Evolutionary conservation across 2,797 vertebrate genomes (phyloP), one percentile per base, ranked within the genome.

Genomic region (Hyperoplus lanceolatus): DNA sequence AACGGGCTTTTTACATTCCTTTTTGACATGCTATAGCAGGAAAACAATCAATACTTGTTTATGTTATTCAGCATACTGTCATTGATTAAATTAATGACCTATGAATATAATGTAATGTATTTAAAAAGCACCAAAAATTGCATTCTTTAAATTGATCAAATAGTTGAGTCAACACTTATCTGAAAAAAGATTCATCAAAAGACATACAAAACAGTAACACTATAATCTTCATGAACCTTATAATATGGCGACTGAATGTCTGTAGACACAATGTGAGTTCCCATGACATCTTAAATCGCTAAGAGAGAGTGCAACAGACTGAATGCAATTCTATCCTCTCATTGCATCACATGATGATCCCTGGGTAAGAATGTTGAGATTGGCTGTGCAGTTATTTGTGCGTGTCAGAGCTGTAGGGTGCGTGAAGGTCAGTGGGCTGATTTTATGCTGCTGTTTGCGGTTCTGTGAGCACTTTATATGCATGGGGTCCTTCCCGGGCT

Each of bases 391-490:
- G 59, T 29, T 77, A 75, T 75, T 43, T 75, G 74, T 82, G 74
- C 70, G 79, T 78, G 83, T 79, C 57, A 54, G 73, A 74, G 84
- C 80, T 87, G 87, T 89, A 87, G 75, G 77, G 82, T 77, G 73
- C 63, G 87, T 93, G 90, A 93, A 91, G 90, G 91, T 92, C 91
- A 83, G 73, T 75, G 16, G 70, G 75, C 86, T 80, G 86, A 73
- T 77, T 90, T 87, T 80, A 77, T 84, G 85, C 88, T 84, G 84
- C 87, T 78, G 81, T 82, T 81, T 84, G 87, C 84, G 85, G 77
- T 81, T 82, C 80, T 83, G 79, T 86, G 78, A 90, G 90, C 88
- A 83, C 85, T 88, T 88, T 80, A 70, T 81, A 83, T 80, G 76
- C 81, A 60, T 49, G 21, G 66, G 53, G 43, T 81, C 83, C 89